These are phyloP conservation scores for Drosophila nigrodunni DNA, from an alignment of 1,140 invertebrate genomes.

Conservation along the genomic window DNA sequence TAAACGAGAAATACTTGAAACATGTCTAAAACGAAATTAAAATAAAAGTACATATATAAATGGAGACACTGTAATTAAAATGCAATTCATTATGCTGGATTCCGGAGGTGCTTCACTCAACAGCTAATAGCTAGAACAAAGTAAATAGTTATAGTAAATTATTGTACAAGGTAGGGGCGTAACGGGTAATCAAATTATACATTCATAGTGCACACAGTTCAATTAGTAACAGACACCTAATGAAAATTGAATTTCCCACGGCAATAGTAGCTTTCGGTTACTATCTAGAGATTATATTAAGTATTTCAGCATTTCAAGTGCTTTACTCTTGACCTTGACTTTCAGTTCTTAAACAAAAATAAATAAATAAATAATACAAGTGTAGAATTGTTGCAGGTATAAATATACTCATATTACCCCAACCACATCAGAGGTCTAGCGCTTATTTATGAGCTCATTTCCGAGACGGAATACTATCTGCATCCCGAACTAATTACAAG, in stretches of 20 bases:
- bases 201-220: constrained; percentile 62
- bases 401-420: constrained; percentile 28
- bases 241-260: constrained; percentile 67
- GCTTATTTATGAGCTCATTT: constrained; percentile 79
- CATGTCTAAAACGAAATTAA: constrained; percentile 52
- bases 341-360: constrained; percentile 41
- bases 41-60: constrained; percentile 16
- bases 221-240: constrained; percentile 55
- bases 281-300: constrained; percentile 15
- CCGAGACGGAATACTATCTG: constrained; percentile 50
- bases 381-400: constrained; percentile 42
- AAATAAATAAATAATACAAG: constrained; percentile 10
- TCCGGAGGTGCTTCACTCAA: constrained; percentile 36
- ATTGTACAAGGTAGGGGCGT: constrained; percentile 17
- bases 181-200: constrained; percentile 35
- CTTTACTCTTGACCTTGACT: constrained; percentile 55
- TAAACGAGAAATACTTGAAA: constrained; percentile 50
- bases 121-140: constrained; percentile 47
- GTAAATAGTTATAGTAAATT: constrained; percentile 51
- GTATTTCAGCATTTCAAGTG: constrained; percentile 12
- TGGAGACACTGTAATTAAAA: constrained; percentile 56
- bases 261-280: constrained; percentile 15
- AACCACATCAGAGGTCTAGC: constrained; percentile 59
- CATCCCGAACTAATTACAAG: constrained; percentile 66
- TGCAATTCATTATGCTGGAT: constrained; percentile 63